Base-by-base conservation (phyloP, 2,113 vertebrate genomes). In the Perca fluviatilis region DNA sequence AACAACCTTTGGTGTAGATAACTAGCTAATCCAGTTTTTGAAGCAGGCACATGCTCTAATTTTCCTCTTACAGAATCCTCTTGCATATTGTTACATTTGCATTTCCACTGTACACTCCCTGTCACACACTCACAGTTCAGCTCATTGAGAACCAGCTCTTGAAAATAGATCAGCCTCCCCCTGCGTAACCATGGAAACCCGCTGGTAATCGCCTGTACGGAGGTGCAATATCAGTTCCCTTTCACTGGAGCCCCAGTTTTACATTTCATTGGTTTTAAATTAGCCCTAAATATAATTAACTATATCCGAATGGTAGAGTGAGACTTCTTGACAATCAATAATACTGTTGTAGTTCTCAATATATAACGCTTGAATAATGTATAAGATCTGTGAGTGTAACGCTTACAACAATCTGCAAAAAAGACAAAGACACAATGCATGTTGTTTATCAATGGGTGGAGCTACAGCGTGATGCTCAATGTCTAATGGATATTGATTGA, bases 181-280 rank as follows among this genome's bases (percentile, higher is more conserved):
- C 82, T 60, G 51, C 33, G 92, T 95, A 85, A 89, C 95, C 93
- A 94, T 95, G 89, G 91, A 80, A 92, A 95, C 93, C 86, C 30
- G 56, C 79, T 88, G 58, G 74, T 86, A 89, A 89, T 89, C 51
- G 78, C 84, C 87, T 91, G 77, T 84, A 72, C 74, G 74, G 21
- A 86, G 64, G 76, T 79, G 78, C 62, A 49, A 81, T 77, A 82
- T 86, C 51, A 78, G 43, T n/a, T 82, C 56, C 21, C 47, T 64
- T 85, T 83, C 60, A 57, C 64, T 80, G 43, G 60, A 72, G 78
- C 62, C 49, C 36, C 74, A 47, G 72, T 23, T 87, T 74, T 64
- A 57, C 21, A 70, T 61, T n/a, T 3, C 21, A 72, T 47, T 75
- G 40, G 67, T 51, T 16, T 77, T 23, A 74, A 51, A 78, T 73